A percentile compares a stretch with the other conserved stretches of the same genome.
phyloP scores from a whole-genome alignment of 2,888 invertebrate species.

The Zele albiditarsus region DNA sequence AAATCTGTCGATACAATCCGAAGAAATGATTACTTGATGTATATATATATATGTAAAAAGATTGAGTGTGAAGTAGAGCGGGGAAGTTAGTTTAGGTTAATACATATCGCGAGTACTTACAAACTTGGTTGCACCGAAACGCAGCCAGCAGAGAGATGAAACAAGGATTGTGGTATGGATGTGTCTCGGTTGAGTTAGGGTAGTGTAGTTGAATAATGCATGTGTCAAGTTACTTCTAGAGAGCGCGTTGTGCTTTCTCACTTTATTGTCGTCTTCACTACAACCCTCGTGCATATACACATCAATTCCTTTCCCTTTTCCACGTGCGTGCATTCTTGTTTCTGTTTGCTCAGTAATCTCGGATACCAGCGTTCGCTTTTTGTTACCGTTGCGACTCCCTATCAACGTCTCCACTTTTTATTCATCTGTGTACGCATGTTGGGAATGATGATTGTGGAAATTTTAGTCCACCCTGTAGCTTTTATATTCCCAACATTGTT shows the following conservation, averaged over 20 bases:
- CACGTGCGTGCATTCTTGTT: slow-evolving; percentile 59
- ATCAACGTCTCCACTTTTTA: background rate
- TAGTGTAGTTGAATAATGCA: slow-evolving; percentile 68
- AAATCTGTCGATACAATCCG: too few species aligned
- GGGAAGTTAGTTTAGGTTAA: background rate
- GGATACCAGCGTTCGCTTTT: slow-evolving; percentile 55
- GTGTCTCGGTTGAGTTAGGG: slow-evolving; percentile 68
- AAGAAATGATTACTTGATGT: too few species aligned
- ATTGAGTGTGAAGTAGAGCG: background rate
- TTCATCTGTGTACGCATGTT: background rate
- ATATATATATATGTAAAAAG: too few species aligned
- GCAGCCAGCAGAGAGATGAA: background rate
- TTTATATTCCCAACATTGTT: background rate
- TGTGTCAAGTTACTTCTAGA: slow-evolving; percentile 57
- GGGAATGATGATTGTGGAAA: slow-evolving; percentile 4
- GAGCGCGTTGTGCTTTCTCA: slow-evolving; percentile 52
- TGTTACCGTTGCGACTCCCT: slow-evolving; percentile 40
- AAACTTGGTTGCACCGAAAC: slow-evolving; percentile 1
- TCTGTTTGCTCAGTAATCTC: slow-evolving; percentile 64
- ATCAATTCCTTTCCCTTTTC: background rate
- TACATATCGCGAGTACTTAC: background rate
- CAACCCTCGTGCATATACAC: slow-evolving; percentile 19
- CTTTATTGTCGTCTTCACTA: slow-evolving; percentile 57
- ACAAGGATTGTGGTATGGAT: slow-evolving; percentile 47
- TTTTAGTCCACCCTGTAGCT: background rate